Percentiles rank a stretch among this genome's conserved stretches.
phyloP scores from a whole-genome alignment of 2,797 vertebrate species.

The Champsocephalus gunnari region DNA sequence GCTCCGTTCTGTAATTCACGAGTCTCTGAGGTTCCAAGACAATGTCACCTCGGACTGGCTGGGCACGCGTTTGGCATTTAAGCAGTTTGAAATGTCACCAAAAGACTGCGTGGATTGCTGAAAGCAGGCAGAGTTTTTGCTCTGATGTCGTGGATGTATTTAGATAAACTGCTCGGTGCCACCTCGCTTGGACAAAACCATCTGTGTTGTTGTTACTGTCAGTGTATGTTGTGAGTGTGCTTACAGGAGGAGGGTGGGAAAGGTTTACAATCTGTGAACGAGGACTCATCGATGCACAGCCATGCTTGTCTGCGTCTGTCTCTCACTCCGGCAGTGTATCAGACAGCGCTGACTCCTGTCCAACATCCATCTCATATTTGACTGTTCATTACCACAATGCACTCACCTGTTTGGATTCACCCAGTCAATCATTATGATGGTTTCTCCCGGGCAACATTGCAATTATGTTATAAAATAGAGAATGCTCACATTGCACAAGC shows the following conservation, averaged over 20 bases:
- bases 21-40: slow-evolving; percentile 48
- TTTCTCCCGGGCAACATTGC: slow-evolving; percentile 20
- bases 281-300: slow-evolving; percentile 43
- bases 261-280: slow-evolving; percentile 63
- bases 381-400: not conserved
- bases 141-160: slow-evolving; percentile 64
- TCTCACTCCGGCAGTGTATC: slow-evolving; percentile 41
- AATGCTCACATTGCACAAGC: slow-evolving; percentile 23
- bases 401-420: slow-evolving; percentile 19
- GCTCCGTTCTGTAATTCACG: slow-evolving; percentile 27
- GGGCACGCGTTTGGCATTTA: slow-evolving; percentile 59
- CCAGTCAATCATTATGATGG: slow-evolving; percentile 11
- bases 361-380: slow-evolving; percentile 19
- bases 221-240: slow-evolving; percentile 52
- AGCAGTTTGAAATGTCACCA: slow-evolving; percentile 57
- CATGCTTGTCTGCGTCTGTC: slow-evolving; percentile 49
- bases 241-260: slow-evolving; percentile 62
- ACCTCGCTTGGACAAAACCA: slow-evolving; percentile 66
- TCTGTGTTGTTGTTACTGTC: slow-evolving; percentile 67
- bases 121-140: slow-evolving; percentile 46
- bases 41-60: slow-evolving; percentile 46
- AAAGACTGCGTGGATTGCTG: slow-evolving; percentile 40
- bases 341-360: slow-evolving; percentile 24
- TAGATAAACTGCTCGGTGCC: slow-evolving; percentile 53
- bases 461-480: slow-evolving; percentile 28